phyloP scores from a whole-genome alignment of 2,888 invertebrate species.

The Oegoconia quadripuncta region DNA sequence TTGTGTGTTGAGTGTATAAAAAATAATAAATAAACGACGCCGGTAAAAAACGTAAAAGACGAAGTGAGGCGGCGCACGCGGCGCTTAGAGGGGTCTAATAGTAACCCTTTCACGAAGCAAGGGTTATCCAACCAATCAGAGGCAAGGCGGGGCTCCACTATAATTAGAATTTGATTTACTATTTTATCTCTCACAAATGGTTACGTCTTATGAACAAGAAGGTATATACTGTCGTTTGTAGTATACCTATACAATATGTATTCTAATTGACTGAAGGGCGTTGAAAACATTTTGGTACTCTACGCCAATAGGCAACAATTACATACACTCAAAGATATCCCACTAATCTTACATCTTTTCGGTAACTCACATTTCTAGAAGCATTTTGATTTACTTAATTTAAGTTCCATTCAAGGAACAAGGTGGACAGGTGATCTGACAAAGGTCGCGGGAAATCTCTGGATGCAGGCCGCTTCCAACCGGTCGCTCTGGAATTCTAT shows the following conservation, averaged over 20 bases:
- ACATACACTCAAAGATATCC: too few species aligned
- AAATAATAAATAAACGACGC: slow-evolving; percentile 55
- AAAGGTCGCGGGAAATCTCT: too few species aligned
- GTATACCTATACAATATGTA: slow-evolving; percentile 1
- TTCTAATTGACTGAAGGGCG: background rate
- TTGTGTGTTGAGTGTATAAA: slow-evolving; percentile 24
- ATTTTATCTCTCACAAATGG: slow-evolving; percentile 10
- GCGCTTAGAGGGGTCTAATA: slow-evolving; percentile 57
- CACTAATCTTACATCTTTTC: too few species aligned
- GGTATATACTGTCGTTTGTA: slow-evolving; percentile 13
- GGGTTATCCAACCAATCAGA: slow-evolving; percentile 68
- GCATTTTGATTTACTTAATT: too few species aligned
- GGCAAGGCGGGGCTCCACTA: slow-evolving; percentile 56
- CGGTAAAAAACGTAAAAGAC: slow-evolving; percentile 69
- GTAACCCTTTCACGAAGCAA: slow-evolving; percentile 71
- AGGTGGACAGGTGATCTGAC: too few species aligned
- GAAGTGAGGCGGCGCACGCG: slow-evolving; percentile 56
- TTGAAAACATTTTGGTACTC: too few species aligned
- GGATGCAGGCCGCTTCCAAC: too few species aligned
- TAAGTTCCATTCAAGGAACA: too few species aligned
- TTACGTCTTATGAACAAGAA: too few species aligned
- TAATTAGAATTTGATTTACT: slow-evolving; percentile 26
- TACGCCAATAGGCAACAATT: too few species aligned
- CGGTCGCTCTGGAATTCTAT: too few species aligned
- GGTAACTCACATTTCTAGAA: too few species aligned